Evolutionary conservation across 1,140 invertebrate species (phyloP).

Genomic region (Ganaspis sp.): DNA sequence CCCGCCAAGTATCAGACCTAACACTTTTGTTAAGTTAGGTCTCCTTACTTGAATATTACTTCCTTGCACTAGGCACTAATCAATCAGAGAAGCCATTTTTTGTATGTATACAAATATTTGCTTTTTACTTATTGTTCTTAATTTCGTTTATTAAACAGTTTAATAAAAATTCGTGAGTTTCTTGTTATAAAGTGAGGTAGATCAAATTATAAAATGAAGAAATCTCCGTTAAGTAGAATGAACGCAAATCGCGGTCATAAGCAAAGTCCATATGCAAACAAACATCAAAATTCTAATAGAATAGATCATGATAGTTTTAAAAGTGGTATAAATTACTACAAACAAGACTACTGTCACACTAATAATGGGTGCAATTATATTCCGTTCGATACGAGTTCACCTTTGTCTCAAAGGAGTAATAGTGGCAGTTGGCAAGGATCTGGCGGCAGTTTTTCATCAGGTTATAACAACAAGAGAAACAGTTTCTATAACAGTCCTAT

Average conservation of each 20-base stretch:
- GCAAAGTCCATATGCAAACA: slow-evolving; percentile 42
- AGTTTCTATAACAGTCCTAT: slow-evolving; percentile 44
- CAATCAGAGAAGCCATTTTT: too few relatives aligned
- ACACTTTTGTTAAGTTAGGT: too few relatives aligned
- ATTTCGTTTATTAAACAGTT: too few relatives aligned
- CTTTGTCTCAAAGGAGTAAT: slow-evolving; percentile 40
- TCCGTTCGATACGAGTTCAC: slow-evolving; percentile 54
- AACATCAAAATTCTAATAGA: background rate
- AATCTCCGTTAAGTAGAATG: slow-evolving; percentile 61
- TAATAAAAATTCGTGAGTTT: too few relatives aligned
- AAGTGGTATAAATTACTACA: background rate
- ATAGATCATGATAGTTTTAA: background rate
- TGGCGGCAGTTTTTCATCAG: slow-evolving; percentile 37
- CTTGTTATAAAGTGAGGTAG: background rate
- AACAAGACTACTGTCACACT: slow-evolving; percentile 13
- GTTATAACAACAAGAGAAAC: slow-evolving; percentile 44
- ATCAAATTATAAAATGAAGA: slow-evolving; percentile 53
- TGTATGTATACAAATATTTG: too few relatives aligned
- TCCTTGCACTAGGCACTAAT: too few relatives aligned
- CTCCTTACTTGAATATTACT: too few relatives aligned
- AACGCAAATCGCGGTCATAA: slow-evolving; percentile 42
- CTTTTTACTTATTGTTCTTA: too few relatives aligned
- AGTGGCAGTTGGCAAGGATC: slow-evolving; percentile 40
- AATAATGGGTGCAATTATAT: slow-evolving; percentile 56
- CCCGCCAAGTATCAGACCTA: too few relatives aligned